Evolutionary conservation across 2,113 vertebrate genomes (phyloP), one percentile per base, ranked within the genome.

Genomic region (Rhipidura dahli): DNA sequence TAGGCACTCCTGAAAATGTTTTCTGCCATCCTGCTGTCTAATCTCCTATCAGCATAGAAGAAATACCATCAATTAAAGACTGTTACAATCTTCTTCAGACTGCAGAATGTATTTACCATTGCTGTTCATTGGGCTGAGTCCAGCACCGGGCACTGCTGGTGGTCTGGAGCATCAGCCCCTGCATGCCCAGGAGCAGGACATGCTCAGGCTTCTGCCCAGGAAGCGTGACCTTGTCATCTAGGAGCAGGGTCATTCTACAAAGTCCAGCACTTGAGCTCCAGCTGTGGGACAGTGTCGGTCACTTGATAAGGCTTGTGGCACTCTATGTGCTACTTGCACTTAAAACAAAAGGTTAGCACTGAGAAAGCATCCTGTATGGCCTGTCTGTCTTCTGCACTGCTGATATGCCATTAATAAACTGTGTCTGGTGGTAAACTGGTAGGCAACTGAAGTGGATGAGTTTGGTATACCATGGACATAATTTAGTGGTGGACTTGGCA

Each of bases 61-160:
- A 96, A 96, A 91, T 70, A 42, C 18, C 39, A 50, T 81, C 87
- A 91, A 84, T 93, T 94, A 91, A 83, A 49, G 72, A 56, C 83
- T 83, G 44, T 83, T 69, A 26, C 35, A 65, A 77, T 84, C 87
- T 89, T 91, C 75, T 83, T 61, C 60, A 50, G 83, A 42, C 64
- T 91, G 76, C 56, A 86, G 72, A 82, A 75, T 33, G 7, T 18
- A 15, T 81, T 90, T 83, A 45, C 56, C 4, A 0, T 49, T 63
- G 45, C 68, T 83, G 20, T 60, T 86, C n/a, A 45, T 26, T 0
- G 0, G 23, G 39, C 28, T 73, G 59, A 57, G 40, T 68, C 53
- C 54, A 69, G 54, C 33, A 66, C 33, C 60, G 19, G 42, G 37
- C 6, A 15, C 27, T 88, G 56, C 42, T 87, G 63, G n/a, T 72